Conservation (phyloP, 2,888 invertebrate species). For the Petrophora chlorosata region DNA sequence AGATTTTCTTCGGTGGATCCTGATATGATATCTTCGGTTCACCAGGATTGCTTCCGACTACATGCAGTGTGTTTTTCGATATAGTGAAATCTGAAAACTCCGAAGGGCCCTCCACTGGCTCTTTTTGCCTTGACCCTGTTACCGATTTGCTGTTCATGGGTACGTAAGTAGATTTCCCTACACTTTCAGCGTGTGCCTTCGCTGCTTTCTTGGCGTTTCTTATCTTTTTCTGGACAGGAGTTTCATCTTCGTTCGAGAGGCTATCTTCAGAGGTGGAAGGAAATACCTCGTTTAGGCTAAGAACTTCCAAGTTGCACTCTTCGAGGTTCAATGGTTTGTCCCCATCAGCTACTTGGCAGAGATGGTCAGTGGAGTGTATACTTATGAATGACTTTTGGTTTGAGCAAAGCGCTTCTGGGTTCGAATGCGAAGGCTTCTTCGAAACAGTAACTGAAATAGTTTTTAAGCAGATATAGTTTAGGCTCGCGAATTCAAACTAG, state of each 20-base stretch:
- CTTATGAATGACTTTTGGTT: slow-evolving; percentile 77
- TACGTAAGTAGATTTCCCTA: slow-evolving; percentile 56
- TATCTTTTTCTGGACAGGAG: slow-evolving; percentile 53
- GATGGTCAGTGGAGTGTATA: slow-evolving; percentile 78
- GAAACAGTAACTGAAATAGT: slow-evolving; percentile 70
- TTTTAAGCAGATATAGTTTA: neutral
- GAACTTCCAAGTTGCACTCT: slow-evolving; percentile 74
- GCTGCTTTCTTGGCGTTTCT: slow-evolving; percentile 49
- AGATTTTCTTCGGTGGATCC: slow-evolving; percentile 75
- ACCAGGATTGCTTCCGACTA: slow-evolving; percentile 76
- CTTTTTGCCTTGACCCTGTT: slow-evolving; percentile 64
- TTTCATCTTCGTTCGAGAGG: slow-evolving; percentile 65
- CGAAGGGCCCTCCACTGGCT: slow-evolving; percentile 56
- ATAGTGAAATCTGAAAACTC: slow-evolving; percentile 73
- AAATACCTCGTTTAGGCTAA: slow-evolving; percentile 75
- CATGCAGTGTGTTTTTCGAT: slow-evolving; percentile 74
- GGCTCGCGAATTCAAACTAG: too few relatives aligned
- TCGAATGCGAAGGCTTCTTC: slow-evolving; percentile 61
- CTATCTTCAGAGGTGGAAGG: slow-evolving; percentile 80
- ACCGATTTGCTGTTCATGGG: slow-evolving; percentile 76
- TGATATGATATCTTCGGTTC: slow-evolving; percentile 77
- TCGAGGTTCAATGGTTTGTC: slow-evolving; percentile 58
- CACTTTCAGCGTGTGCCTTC: slow-evolving; percentile 46
- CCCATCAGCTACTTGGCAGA: slow-evolving; percentile 64
- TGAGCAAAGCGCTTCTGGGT: slow-evolving; percentile 54